phyloP scores from a whole-genome alignment of 2,888 invertebrate species.

The Idaea biselata region DNA sequence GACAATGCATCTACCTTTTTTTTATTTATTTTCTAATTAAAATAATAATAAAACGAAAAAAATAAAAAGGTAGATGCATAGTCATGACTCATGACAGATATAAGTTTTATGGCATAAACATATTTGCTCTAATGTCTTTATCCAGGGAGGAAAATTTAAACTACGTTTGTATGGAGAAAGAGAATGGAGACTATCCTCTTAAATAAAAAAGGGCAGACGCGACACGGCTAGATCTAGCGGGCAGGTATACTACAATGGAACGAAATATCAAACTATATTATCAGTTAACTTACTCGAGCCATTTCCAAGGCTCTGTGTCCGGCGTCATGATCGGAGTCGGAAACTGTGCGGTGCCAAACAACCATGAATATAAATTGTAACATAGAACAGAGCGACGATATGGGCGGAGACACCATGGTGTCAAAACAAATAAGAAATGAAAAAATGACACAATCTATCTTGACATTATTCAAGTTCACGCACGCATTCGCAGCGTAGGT shows the following conservation, averaged over 20 bases:
- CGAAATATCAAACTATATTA: slow-evolving; percentile 14
- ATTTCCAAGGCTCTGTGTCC: slow-evolving; percentile 94
- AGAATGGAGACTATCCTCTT: no score
- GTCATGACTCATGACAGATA: no score
- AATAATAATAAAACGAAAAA: no score
- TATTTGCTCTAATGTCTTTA: no score
- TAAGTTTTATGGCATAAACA: no score
- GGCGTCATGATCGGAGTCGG: slow-evolving; percentile 93
- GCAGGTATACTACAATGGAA: slow-evolving; percentile 2
- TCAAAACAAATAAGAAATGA: background rate
- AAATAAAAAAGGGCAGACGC: background rate
- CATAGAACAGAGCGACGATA: slow-evolving; percentile 34
- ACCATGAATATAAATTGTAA: background rate
- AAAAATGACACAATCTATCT: background rate
- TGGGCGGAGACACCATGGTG: slow-evolving; percentile 15
- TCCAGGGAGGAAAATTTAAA: no score
- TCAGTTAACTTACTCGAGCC: slow-evolving; percentile 88
- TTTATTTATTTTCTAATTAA: no score
- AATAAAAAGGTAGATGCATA: no score
- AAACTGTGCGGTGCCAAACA: slow-evolving; percentile 83
- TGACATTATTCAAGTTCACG: no score
- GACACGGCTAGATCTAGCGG: background rate
- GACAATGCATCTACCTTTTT: no score
- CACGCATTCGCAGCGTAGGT: no score
- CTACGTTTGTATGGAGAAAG: no score